Evolutionary conservation across 2,888 invertebrate species (phyloP).

Genomic region (Strigamia maritima): DNA sequence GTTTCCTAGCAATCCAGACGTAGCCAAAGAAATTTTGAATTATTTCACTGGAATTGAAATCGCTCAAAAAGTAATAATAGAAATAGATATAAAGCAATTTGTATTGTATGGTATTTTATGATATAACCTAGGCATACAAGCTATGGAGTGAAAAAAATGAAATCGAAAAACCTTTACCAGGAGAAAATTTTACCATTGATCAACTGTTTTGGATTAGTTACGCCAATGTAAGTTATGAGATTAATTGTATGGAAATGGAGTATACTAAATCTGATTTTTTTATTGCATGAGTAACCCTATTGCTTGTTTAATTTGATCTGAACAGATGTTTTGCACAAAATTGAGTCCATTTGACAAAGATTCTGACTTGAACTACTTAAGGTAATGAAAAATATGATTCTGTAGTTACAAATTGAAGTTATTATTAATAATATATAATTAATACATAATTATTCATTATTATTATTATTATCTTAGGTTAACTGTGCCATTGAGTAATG

Average conservation of each 20-base stretch:
- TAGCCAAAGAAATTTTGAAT: not conserved
- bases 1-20: not conserved
- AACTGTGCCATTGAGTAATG: not conserved
- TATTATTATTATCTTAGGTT: not conserved
- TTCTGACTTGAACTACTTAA: not conserved
- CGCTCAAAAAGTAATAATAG: not conserved
- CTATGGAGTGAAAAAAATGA: not conserved
- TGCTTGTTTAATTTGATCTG: not conserved
- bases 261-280: too few species aligned
- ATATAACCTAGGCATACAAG: not conserved
- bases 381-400: not conserved
- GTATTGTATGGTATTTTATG: too few species aligned
- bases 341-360: conserved; percentile 11
- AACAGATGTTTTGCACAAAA: conserved; percentile 12
- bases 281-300: not conserved
- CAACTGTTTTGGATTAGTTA: conserved; percentile 20
- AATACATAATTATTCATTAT: too few species aligned
- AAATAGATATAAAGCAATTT: not conserved
- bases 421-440: too few species aligned
- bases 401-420: not conserved
- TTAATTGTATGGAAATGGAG: too few species aligned
- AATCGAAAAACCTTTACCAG: not conserved
- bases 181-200: not conserved
- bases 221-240: not conserved
- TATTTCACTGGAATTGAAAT: not conserved